Percentiles rank a stretch among this genome's conserved stretches.
phyloP scores from a whole-genome alignment of 2,113 vertebrate genomes.

The Muntiacus reevesi region DNA sequence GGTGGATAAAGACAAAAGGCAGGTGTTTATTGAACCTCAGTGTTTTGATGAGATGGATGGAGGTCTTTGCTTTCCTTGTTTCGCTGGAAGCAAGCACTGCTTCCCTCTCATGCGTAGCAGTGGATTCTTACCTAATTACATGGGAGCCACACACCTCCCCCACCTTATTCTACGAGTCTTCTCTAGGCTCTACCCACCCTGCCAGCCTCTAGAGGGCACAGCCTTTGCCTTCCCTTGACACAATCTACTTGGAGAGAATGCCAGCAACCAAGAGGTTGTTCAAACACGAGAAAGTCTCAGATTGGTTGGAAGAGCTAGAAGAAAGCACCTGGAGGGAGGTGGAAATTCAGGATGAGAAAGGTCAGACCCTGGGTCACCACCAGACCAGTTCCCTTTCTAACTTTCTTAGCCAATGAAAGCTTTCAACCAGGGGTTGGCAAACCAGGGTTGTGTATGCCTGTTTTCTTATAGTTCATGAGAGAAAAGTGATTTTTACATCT shows the following conservation, averaged over 20 bases:
- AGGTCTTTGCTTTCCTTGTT: neutral
- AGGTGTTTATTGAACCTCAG: slow-evolving; percentile 46
- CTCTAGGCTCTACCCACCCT: neutral
- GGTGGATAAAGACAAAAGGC: neutral
- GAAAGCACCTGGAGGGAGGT: neutral
- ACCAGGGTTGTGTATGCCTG: neutral
- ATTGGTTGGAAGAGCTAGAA: neutral
- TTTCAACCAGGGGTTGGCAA: neutral
- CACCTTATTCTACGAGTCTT: neutral
- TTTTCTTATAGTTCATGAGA: neutral
- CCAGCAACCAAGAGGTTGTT: neutral
- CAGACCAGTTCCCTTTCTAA: neutral
- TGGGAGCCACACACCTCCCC: too few species aligned
- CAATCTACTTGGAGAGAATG: neutral
- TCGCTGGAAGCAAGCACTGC: neutral
- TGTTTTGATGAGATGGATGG: neutral
- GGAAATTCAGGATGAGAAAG: neutral
- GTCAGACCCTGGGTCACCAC: neutral
- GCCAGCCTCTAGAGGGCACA: neutral
- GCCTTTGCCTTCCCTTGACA: too few species aligned
- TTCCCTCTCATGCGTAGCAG: neutral
- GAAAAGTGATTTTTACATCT: neutral
- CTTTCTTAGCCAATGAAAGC: neutral
- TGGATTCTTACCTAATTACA: neutral
- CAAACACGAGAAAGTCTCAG: neutral